Evolutionary conservation across 2,797 vertebrate species (phyloP).

Genomic region (Microctenopoma lineatum): DNA sequence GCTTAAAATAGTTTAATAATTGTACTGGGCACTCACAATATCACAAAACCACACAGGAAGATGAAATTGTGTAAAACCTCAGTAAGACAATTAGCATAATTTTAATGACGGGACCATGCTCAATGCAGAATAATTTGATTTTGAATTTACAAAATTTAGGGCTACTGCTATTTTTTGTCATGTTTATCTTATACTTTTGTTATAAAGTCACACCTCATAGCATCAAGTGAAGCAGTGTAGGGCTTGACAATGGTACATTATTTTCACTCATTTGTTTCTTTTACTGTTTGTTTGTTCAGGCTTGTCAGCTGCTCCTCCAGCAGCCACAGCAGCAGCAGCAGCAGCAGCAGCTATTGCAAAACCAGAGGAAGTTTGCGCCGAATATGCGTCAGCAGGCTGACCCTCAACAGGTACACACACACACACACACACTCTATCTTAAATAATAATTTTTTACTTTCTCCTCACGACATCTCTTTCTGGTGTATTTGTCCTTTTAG

Average conservation of each 20-base stretch:
- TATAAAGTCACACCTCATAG: background rate
- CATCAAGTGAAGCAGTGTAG: background rate
- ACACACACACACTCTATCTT: background rate
- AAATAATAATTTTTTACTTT: background rate
- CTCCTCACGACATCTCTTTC: background rate
- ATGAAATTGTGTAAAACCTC: background rate
- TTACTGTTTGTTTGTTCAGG: constrained; percentile 78
- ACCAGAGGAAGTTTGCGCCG: constrained; percentile 96
- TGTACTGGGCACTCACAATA: background rate
- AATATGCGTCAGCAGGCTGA: constrained; percentile 94
- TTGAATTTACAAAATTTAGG: no score
- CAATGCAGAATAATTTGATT: no score
- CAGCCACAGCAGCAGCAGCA: constrained; percentile 86
- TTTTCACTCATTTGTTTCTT: constrained; percentile 9
- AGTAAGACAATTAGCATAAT: background rate
- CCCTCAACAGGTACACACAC: constrained; percentile 89
- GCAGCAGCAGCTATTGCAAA: constrained; percentile 93
- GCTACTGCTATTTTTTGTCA: no score
- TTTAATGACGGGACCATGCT: background rate
- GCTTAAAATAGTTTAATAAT: background rate
- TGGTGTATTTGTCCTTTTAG: constrained; percentile 50
- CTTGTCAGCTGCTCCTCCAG: constrained; percentile 95
- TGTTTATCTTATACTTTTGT: background rate
- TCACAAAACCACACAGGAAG: background rate
- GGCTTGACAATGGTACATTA: background rate